Percentiles rank a stretch among this genome's conserved stretches.
Conservation (phyloP, 1,140 invertebrate species). For the Hirudo medicinalis region DNA sequence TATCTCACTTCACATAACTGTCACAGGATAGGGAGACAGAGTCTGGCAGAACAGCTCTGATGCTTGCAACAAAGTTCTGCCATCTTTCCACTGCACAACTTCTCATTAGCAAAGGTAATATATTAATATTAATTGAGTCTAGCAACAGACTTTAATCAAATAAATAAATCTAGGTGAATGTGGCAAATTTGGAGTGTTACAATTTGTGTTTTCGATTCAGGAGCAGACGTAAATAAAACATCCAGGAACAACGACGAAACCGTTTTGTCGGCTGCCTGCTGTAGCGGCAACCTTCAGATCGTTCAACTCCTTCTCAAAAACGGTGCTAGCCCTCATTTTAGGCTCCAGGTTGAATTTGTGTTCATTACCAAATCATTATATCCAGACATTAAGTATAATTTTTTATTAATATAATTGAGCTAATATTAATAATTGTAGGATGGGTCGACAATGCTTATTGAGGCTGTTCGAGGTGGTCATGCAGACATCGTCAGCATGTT, state of each 20-base stretch:
- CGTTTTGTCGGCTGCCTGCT: conserved; percentile 46
- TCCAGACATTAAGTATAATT: not conserved
- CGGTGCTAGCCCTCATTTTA: conserved; percentile 85
- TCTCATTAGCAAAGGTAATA: conserved; percentile 39
- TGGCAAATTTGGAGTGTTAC: too few relatives aligned
- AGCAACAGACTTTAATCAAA: too few relatives aligned
- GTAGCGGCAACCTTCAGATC: conserved; percentile 78
- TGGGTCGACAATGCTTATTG: conserved; percentile 94
- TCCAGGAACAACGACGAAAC: conserved; percentile 42
- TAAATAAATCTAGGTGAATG: too few relatives aligned
- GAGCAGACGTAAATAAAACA: conserved; percentile 40
- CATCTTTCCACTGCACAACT: conserved; percentile 43
- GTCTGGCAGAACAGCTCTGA: conserved; percentile 44
- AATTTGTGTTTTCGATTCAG: conserved; percentile 25
- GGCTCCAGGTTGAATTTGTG: conserved; percentile 57
- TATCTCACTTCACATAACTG: not conserved
- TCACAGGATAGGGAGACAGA: conserved; percentile 39
- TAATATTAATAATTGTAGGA: conserved; percentile 48
- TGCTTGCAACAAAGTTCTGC: conserved; percentile 44
- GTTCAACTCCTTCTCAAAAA: conserved; percentile 77
- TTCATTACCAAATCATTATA: not conserved
- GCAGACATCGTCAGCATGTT: conserved; percentile 83
- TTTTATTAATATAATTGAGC: not conserved
- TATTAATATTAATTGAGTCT: too few relatives aligned
- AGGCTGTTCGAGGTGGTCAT: conserved; percentile 92